phyloP scores from a whole-genome alignment of 2,797 vertebrate species.

The Tokudaia tokunoshimensis region DNA sequence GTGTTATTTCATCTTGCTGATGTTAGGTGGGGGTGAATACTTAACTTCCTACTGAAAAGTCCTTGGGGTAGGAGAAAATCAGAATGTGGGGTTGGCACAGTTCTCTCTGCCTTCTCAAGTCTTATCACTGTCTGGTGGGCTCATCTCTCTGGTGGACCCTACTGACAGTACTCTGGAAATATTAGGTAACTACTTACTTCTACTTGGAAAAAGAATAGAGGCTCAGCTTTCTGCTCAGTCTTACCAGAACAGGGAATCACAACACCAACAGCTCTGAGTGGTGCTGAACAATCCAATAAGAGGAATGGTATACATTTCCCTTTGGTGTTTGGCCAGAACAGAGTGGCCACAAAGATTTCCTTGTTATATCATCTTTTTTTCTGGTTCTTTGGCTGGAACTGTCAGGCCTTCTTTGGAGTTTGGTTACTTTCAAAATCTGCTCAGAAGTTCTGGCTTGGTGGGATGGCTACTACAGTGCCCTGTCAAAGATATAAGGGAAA shows the following conservation, averaged over 20 bases:
- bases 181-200: neutral
- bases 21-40: neutral
- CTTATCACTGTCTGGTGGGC: neutral
- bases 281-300: neutral
- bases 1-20: neutral
- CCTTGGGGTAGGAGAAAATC: neutral
- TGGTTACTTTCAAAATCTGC: neutral
- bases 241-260: neutral
- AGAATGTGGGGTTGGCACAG: neutral
- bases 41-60: neutral
- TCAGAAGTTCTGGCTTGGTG: conserved; percentile 13
- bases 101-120: neutral
- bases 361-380: conserved; percentile 24
- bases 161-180: neutral
- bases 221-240: neutral
- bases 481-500: neutral
- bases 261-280: neutral
- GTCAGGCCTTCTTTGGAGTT: neutral
- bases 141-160: neutral
- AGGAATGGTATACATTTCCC: neutral
- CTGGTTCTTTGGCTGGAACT: neutral
- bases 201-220: neutral
- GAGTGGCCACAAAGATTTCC: neutral
- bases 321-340: neutral
- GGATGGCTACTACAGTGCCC: neutral